Percentiles rank a stretch among this genome's conserved stretches.
phyloP scores from a whole-genome alignment of 2,888 invertebrate genomes.

The Macroteleia sp. region DNA sequence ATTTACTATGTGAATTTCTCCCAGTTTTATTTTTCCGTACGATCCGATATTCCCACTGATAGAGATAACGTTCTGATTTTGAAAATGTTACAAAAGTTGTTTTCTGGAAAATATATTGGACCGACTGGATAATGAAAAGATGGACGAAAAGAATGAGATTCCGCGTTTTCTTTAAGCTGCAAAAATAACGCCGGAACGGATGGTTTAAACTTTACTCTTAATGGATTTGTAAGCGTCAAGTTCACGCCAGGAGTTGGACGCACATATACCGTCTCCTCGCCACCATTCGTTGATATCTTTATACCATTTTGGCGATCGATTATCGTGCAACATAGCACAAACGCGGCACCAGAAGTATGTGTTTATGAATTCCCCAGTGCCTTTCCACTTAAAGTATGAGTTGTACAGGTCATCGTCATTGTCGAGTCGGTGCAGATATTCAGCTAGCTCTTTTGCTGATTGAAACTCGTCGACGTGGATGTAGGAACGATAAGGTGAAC shows the following conservation, averaged over 20 bases:
- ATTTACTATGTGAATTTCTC: too few species aligned
- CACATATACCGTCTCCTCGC: conserved; percentile 92
- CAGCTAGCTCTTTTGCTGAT: conserved; percentile 93
- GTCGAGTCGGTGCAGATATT: conserved; percentile 93
- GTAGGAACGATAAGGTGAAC: conserved; percentile 95
- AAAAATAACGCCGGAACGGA: conserved; percentile 1
- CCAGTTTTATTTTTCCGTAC: too few species aligned
- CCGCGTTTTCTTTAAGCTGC: background rate
- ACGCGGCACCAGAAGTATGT: conserved; percentile 97
- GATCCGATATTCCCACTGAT: too few species aligned
- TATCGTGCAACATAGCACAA: conserved; percentile 93
- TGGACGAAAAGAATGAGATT: too few species aligned
- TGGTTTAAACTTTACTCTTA: conserved; percentile 6
- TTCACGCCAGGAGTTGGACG: conserved; percentile 89
- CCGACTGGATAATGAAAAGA: too few species aligned
- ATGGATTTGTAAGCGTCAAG: conserved; percentile 68
- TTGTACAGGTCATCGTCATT: conserved; percentile 95
- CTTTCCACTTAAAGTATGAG: conserved; percentile 97
- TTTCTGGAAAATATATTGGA: too few species aligned
- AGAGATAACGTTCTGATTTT: too few species aligned
- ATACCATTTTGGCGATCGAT: conserved; percentile 87
- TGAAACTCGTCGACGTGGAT: conserved; percentile 98
- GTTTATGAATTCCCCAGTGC: conserved; percentile 97
- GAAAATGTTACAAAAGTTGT: too few species aligned
- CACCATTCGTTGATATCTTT: conserved; percentile 96